Evolutionary conservation across 92 coral and sea anemone genomes (phyloP), one percentile per base, ranked within the genome.

Genomic region (Ricordea florida): DNA sequence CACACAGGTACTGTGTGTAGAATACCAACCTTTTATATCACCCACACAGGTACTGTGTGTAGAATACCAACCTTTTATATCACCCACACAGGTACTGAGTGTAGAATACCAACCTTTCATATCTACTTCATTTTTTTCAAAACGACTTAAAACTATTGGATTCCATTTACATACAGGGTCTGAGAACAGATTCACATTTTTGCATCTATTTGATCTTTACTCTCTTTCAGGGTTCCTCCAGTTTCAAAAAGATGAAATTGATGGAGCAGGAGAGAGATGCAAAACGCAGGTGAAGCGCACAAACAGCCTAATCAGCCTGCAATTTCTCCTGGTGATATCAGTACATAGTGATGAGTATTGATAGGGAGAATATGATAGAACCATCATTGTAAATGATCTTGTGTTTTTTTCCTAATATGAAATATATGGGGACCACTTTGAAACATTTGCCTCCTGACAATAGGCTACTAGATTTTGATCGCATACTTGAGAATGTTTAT

Each of bases 21-120:
- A 87, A 71, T 65, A 74, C 73, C 79, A 87, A 57, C 92, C 92
- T 4, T 87, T 81, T 17, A 60, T 73, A 33, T 50, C 84, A 24
- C 53, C 88, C 44, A 74, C 74, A 22, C 88, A 87, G 85, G 92
- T 87, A 62, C 4, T 22, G n/a, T n/a, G n/a, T n/a, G n/a, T n/a
- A n/a, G 85, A 78, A 48, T 61, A 49, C 64, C 64, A 78, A 38
- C 85, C 85, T 10, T 78, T 66, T 18, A 42, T 62, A 4, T 26
- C 68, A 10, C 23, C 78, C 24, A 51, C 43, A 22, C 74, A 78
- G 85, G 85, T 78, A 68, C 57, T 9, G n/a, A n/a, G n/a, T n/a
- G n/a, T n/a, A n/a, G n/a, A n/a, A n/a, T n/a, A n/a, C n/a, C n/a
- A n/a, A n/a, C n/a, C n/a, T n/a, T n/a, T n/a, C n/a, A n/a, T n/a